These are phyloP conservation scores for Euproctis similis DNA, from an alignment of 2,888 invertebrate genomes.

Conservation along the genomic window DNA sequence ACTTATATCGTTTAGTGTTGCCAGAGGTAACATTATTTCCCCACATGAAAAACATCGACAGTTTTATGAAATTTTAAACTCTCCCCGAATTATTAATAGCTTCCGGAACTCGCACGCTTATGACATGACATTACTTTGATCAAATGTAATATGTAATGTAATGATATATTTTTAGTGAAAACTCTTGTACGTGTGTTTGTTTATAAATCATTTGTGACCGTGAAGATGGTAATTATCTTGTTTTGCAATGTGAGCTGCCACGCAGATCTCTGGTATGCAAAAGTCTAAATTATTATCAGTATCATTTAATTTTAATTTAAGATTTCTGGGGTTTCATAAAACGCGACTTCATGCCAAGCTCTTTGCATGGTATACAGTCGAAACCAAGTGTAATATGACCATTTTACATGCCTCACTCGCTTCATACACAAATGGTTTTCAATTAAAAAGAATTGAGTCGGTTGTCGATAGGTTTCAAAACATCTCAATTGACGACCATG, in stretches of 20 bases:
- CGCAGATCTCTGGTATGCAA: no score
- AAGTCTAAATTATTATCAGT: no score
- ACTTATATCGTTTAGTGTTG: constrained; percentile 16
- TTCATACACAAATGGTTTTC: no score
- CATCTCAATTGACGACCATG: no score
- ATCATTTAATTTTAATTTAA: no score
- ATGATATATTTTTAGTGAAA: constrained; percentile 21
- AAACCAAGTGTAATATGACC: no score
- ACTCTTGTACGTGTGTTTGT: constrained; percentile 4
- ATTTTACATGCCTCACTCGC: no score
- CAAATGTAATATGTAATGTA: constrained; percentile 13
- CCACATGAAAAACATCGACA: constrained; percentile 15
- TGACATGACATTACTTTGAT: constrained; percentile 12
- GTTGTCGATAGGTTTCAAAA: no score
- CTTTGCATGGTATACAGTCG: no score
- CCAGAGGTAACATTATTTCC: constrained; percentile 11
- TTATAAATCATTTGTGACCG: constrained; percentile 7
- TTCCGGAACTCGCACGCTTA: constrained; percentile 15
- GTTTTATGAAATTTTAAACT: constrained; percentile 17
- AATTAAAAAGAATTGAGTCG: no score
- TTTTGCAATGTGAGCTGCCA: not conserved
- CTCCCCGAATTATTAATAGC: constrained; percentile 11
- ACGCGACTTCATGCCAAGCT: no score
- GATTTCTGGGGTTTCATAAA: no score
- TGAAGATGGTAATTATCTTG: not conserved